Conservation (phyloP, 2,888 invertebrate species). For the Amphipyra berbera region DNA sequence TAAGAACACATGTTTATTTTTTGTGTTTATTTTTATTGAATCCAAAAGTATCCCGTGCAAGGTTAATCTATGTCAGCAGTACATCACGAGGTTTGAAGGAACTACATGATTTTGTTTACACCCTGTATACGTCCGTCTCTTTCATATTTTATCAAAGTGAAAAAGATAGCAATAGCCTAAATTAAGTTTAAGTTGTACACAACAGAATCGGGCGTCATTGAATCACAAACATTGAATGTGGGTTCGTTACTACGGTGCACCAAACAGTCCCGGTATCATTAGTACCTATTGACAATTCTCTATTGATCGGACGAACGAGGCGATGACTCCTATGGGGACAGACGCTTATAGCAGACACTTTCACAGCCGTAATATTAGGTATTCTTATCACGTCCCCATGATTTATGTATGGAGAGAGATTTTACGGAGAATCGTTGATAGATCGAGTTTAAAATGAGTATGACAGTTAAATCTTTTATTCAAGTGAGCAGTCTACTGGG, state of each 20-base stretch:
- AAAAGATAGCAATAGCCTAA: too few relatives aligned
- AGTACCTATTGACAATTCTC: constrained; percentile 20
- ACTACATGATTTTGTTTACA: too few relatives aligned
- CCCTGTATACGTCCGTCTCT: too few relatives aligned
- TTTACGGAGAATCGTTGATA: constrained; percentile 35
- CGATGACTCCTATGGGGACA: constrained; percentile 24
- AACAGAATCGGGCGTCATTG: too few relatives aligned
- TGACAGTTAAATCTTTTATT: constrained; percentile 1
- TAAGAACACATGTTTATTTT: too few relatives aligned
- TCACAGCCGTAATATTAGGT: constrained; percentile 16
- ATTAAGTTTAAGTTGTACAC: too few relatives aligned
- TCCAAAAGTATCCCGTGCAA: too few relatives aligned
- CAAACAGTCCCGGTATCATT: constrained; percentile 4
- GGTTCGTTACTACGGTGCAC: constrained; percentile 18
- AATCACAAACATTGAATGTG: background rate
- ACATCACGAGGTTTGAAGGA: too few relatives aligned
- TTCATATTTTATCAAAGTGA: too few relatives aligned
- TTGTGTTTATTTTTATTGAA: too few relatives aligned
- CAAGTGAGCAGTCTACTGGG: too few relatives aligned
- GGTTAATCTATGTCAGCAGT: too few relatives aligned
- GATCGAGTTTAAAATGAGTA: constrained; percentile 36
- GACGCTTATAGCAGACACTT: constrained; percentile 27
- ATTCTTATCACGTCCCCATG: constrained; percentile 32
- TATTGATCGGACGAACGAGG: constrained; percentile 25
- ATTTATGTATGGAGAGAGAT: constrained; percentile 48